Evolutionary conservation across 35 echinoderm and acorn worm genomes (phyloP).

Genomic region (Ophioderma brevispina): DNA sequence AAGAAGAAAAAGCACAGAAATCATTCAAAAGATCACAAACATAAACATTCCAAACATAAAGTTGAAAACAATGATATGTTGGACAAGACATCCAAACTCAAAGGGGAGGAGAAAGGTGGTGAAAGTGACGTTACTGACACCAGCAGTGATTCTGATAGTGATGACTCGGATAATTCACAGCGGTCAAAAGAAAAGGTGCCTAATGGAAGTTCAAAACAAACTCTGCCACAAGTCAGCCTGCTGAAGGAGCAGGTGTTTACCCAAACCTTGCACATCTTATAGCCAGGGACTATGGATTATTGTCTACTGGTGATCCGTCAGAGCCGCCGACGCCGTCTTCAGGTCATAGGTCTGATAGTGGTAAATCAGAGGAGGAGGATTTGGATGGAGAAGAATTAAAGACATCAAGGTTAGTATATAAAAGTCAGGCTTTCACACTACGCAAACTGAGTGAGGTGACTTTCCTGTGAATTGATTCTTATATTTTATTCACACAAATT

Average conservation of each 20-base stretch:
- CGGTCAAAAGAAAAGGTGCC: background rate
- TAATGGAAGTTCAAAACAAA: background rate
- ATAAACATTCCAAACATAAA: background rate
- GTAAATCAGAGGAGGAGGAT: too few species aligned
- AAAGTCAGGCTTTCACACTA: too few species aligned
- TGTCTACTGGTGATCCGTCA: background rate
- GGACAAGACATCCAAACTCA: too few species aligned
- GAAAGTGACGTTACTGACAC: background rate
- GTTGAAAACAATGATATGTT: background rate
- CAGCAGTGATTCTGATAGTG: background rate
- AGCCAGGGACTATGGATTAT: background rate
- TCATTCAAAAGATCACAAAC: background rate
- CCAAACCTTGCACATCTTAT: background rate
- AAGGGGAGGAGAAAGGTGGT: background rate
- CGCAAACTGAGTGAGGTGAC: too few species aligned
- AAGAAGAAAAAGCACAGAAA: constrained; percentile 19
- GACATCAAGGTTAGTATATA: too few species aligned
- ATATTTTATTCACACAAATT: too few species aligned
- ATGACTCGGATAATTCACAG: background rate
- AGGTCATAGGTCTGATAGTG: background rate
- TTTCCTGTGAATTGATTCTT: too few species aligned
- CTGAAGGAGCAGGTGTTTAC: background rate
- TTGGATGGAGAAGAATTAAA: too few species aligned
- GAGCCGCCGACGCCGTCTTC: background rate
- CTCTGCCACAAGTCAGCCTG: background rate